phyloP scores from a whole-genome alignment of 2,113 vertebrate genomes.

The Carollia perspicillata region DNA sequence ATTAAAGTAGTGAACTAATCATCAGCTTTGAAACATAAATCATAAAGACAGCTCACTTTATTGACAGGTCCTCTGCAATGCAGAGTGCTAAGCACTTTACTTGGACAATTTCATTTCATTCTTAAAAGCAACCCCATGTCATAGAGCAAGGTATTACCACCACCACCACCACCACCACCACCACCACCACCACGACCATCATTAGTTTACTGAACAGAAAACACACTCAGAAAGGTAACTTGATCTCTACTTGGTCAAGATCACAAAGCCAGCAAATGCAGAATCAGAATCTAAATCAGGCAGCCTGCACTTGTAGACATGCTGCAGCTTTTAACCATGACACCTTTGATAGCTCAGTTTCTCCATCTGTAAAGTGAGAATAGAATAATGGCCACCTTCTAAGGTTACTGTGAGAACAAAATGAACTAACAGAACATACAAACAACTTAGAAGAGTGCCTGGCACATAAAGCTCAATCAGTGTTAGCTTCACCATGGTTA shows the following conservation, averaged over 20 bases:
- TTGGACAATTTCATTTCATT: not conserved
- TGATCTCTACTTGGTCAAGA: not conserved
- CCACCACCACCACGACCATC: rapidly evolving
- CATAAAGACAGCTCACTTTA: not conserved
- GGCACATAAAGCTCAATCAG: rapidly evolving
- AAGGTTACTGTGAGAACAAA: not conserved
- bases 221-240: not conserved
- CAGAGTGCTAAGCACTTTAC: not conserved
- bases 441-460: not conserved
- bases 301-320: not conserved
- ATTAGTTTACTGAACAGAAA: not conserved
- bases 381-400: not conserved
- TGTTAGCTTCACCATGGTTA: rapidly evolving
- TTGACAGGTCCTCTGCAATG: not conserved
- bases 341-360: not conserved
- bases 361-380: not conserved
- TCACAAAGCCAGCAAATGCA: not conserved
- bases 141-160: not conserved
- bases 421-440: too few species aligned
- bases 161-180: rapidly evolving
- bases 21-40: not conserved
- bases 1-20: not conserved
- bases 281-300: not conserved
- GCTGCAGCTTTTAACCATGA: not conserved
- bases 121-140: not conserved